Percentiles rank a stretch among this genome's conserved stretches.
Evolutionary conservation across 1,140 invertebrate genomes (phyloP).

Genomic region (Coenobita brevimanus): DNA sequence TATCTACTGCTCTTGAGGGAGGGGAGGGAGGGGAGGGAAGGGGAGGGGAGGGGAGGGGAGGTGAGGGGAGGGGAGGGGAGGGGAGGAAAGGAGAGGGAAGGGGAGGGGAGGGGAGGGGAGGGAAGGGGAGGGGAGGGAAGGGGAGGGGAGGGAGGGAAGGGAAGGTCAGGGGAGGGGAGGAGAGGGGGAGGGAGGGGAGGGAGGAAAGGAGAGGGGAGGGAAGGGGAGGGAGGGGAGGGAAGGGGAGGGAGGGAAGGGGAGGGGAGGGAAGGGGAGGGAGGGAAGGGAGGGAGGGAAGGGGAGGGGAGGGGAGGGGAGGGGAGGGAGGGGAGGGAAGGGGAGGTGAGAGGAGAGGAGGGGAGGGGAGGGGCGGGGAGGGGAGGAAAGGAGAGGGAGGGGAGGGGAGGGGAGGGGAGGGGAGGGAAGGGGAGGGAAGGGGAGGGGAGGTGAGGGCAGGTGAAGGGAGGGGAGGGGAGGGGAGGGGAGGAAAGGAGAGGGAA

Average conservation of each 20-base stretch:
- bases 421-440: not conserved
- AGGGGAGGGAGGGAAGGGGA: too few relatives aligned
- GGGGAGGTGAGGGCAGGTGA: not conserved
- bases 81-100: not conserved
- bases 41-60: too few relatives aligned
- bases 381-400: not conserved
- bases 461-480: too few relatives aligned
- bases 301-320: not conserved
- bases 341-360: not conserved
- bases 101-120: not conserved
- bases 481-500: too few relatives aligned
- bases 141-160: not conserved
- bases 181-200: not conserved
- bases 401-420: not conserved
- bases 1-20: too few relatives aligned
- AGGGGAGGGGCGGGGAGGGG: not conserved
- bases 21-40: not conserved
- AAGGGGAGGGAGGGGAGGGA: not conserved
- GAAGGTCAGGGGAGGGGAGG: too few relatives aligned
- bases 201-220: not conserved
- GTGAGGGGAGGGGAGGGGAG: not conserved
- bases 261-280: slow-evolving; percentile 9
- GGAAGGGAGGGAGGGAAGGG: not conserved
- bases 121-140: not conserved
- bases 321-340: not conserved